A percentile compares a stretch with the other conserved stretches of the same genome.
These are phyloP conservation scores for Myotis daubentonii DNA, from an alignment of 2,797 vertebrate species.

Conservation along the genomic window DNA sequence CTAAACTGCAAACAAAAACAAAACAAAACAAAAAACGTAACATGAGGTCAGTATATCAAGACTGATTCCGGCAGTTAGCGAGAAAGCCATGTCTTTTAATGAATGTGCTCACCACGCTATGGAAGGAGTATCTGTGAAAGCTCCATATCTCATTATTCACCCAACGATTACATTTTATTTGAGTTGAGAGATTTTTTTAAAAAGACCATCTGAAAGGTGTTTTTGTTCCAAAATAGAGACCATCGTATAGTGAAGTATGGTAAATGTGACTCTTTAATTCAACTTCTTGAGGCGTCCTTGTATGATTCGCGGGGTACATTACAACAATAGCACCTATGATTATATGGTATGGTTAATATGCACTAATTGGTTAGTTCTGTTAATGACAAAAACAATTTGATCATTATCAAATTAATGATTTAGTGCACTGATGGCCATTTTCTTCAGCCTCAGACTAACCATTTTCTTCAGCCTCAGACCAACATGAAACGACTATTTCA, in stretches of 20 bases:
- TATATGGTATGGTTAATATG: neutral
- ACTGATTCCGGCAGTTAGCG: neutral
- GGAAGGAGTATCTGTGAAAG: neutral
- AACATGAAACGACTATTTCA: neutral
- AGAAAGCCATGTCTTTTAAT: conserved; percentile 14
- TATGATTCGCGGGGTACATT: no score
- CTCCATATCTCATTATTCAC: neutral
- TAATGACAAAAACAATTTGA: conserved; percentile 45
- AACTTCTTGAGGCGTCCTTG: no score
- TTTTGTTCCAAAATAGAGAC: conserved; percentile 13
- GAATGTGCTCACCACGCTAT: neutral
- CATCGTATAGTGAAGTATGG: neutral
- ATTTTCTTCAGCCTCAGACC: neutral
- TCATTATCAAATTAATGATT: neutral
- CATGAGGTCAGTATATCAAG: neutral
- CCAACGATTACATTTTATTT: conserved; percentile 4
- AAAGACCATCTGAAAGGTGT: neutral
- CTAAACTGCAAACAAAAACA: neutral
- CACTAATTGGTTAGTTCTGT: neutral
- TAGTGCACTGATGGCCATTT: neutral
- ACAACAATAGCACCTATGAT: neutral
- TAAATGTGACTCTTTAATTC: no score
- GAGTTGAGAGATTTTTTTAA: conserved; percentile 6
- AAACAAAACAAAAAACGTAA: neutral
- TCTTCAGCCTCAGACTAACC: neutral